These are phyloP conservation scores for Lepidurus couesii DNA, from an alignment of 1,140 invertebrate species.

Conservation along the genomic window DNA sequence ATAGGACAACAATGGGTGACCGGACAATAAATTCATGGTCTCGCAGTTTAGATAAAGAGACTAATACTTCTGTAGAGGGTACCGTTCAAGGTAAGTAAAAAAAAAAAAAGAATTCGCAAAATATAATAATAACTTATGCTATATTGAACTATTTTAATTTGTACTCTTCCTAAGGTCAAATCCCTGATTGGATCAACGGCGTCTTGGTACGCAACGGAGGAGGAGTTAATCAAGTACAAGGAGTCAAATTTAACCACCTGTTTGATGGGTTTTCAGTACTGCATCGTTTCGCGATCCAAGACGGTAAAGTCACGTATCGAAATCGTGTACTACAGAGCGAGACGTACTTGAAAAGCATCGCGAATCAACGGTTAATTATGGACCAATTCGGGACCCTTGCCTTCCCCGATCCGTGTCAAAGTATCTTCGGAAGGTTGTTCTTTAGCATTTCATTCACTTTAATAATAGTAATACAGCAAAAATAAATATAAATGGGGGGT, in stretches of 20 bases:
- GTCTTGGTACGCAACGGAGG: slow-evolving; percentile 32
- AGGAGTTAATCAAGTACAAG: slow-evolving; percentile 42
- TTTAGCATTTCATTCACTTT: too few relatives aligned
- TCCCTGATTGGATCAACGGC: slow-evolving; percentile 34
- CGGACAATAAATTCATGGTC: too few relatives aligned
- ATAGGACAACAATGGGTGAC: too few relatives aligned
- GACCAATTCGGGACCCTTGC: slow-evolving; percentile 40
- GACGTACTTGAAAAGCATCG: slow-evolving; percentile 44
- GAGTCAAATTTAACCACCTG: slow-evolving; percentile 44
- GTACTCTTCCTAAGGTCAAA: slow-evolving; percentile 8
- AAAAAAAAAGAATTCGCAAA: too few relatives aligned
- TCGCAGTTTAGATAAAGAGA: too few relatives aligned
- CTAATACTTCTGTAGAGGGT: too few relatives aligned
- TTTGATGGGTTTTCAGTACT: slow-evolving; percentile 51
- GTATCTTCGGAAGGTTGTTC: slow-evolving; percentile 44
- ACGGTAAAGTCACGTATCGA: slow-evolving; percentile 43
- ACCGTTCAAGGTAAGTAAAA: too few relatives aligned
- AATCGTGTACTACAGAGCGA: slow-evolving; percentile 45
- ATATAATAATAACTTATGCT: too few relatives aligned
- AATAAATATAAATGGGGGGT: slow-evolving; percentile 25
- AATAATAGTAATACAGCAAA: background rate
- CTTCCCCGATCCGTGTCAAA: slow-evolving; percentile 46
- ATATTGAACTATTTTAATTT: too few relatives aligned
- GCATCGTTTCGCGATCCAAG: slow-evolving; percentile 45
- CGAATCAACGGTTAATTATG: slow-evolving; percentile 41